Conservation (phyloP, 2,113 vertebrate species). For the Dromas ardeola region DNA sequence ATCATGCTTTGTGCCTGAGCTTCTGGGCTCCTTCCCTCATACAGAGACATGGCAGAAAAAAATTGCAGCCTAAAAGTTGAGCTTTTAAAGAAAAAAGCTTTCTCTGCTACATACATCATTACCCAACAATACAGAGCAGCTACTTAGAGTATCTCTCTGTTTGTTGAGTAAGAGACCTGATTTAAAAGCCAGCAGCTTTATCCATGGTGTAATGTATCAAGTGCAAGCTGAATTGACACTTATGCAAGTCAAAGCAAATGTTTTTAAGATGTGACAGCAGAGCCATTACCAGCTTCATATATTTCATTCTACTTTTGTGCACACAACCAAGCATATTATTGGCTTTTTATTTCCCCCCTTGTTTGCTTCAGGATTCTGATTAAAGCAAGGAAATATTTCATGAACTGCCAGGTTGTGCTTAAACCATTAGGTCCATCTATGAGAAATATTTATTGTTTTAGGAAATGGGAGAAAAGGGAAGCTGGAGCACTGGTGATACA, state of each 20-base stretch:
- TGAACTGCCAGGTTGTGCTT: slow-evolving; percentile 47
- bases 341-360: slow-evolving; percentile 63
- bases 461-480: slow-evolving; percentile 44
- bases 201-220: slow-evolving; percentile 44
- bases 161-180: slow-evolving; percentile 16
- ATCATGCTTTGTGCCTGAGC: neutral
- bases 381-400: slow-evolving; percentile 65
- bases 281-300: slow-evolving; percentile 67
- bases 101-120: slow-evolving; percentile 46
- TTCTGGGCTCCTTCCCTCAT: neutral
- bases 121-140: slow-evolving; percentile 40
- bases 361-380: slow-evolving; percentile 65
- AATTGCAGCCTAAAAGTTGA: neutral
- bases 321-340: slow-evolving; percentile 63
- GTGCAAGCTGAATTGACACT: slow-evolving; percentile 60
- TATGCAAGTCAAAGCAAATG: slow-evolving; percentile 66
- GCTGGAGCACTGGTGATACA: slow-evolving; percentile 14
- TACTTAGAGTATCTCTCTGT: slow-evolving; percentile 9
- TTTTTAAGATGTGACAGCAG: slow-evolving; percentile 68
- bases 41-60: neutral
- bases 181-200: slow-evolving; percentile 55
- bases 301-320: slow-evolving; percentile 65
- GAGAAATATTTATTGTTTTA: slow-evolving; percentile 62
- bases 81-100: slow-evolving; percentile 49
- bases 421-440: slow-evolving; percentile 48